Evolutionary conservation across 2,797 vertebrate genomes (phyloP), one percentile per base, ranked within the genome.

Genomic region (Dermochelys coriacea): DNA sequence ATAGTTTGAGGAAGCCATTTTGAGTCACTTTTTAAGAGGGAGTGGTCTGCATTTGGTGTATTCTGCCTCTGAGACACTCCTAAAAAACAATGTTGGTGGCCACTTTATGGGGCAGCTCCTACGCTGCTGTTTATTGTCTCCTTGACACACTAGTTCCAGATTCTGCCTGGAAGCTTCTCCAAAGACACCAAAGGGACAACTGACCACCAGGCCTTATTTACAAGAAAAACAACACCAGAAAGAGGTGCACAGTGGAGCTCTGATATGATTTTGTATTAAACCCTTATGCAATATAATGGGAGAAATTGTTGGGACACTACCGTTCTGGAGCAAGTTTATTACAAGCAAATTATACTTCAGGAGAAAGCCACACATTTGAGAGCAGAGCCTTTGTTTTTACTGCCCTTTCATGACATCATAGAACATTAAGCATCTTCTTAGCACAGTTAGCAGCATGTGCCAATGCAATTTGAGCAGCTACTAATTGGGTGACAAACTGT

Each of bases 351-450:
- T 90, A 89, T 19, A 83, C 29, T 80, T 57, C 71, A 4, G 57
- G 68, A 84, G 82, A 82, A 95, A 93, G 81, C 85, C 96, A 59
- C 87, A 78, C 55, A 87, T 95, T 89, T 93, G 80, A 89, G 84
- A 93, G 80, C 64, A 89, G 77, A 80, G 12, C 74, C 93, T 95
- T 84, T 95, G 84, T 89, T 96, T 97, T 93, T 97, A 93, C 71
- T 59, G 21, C 47, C 80, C 27, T 59, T 92, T 91, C 74, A 55
- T 95, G 93, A 89, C 92, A 96, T 88, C 87, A 94, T 95, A 87
- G 77, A 95, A 85, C 85, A 92, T 64, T 96, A 95, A 93, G 87
- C 94, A 91, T 82, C 75, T 96, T 96, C 93, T 96, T 96, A 97
- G 88, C 80, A 54, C 84, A 94, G 95, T 95, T 94, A 96, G 27